These are phyloP conservation scores for Clupea harengus DNA, from an alignment of 2,113 vertebrate species.

Conservation along the genomic window DNA sequence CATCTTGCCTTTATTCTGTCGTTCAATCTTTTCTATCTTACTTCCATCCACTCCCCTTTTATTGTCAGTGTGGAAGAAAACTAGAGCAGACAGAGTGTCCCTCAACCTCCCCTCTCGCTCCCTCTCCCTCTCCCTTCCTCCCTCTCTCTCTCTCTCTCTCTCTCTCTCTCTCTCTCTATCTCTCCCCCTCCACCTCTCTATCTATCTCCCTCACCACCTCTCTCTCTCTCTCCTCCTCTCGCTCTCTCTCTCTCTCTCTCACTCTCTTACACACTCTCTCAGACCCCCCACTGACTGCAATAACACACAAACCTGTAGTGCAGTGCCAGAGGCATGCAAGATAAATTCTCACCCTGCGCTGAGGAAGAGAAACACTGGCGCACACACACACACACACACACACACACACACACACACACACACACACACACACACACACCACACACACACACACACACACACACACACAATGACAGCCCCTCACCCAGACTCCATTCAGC, in stretches of 20 bases:
- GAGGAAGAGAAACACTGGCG: neutral
- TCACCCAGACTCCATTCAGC: neutral
- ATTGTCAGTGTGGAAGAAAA: neutral
- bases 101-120: neutral
- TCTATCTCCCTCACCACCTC: neutral
- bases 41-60: neutral
- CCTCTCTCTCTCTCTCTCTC: neutral
- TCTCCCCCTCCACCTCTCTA: neutral
- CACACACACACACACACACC: neutral
- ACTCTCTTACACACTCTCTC: neutral
- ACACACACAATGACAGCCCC: neutral
- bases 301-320: neutral
- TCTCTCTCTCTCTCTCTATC: neutral
- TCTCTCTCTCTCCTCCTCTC: neutral
- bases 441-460: neutral
- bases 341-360: neutral
- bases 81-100: neutral
- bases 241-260: neutral
- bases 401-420: neutral
- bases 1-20: neutral
- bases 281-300: constrained; percentile 6
- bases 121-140: neutral
- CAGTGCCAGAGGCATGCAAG: neutral
- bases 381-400: neutral
- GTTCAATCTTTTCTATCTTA: neutral